These are phyloP conservation scores for Condylura cristata DNA, from an alignment of 2,113 vertebrate species.

Conservation along the genomic window DNA sequence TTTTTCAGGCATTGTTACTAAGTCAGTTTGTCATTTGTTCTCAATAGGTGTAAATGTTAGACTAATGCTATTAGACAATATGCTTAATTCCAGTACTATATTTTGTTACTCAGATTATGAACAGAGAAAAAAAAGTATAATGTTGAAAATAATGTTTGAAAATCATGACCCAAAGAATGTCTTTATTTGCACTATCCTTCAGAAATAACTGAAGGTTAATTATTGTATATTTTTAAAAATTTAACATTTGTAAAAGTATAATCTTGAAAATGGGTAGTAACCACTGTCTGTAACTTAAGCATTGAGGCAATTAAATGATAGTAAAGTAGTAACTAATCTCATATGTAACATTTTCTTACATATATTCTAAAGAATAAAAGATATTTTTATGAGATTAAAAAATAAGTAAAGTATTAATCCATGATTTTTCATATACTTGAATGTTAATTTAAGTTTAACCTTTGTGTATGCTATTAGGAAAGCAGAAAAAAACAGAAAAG, in stretches of 20 bases:
- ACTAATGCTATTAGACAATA: constrained; percentile 71
- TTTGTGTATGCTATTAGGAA: constrained; percentile 63
- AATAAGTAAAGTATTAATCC: constrained; percentile 79
- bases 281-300: constrained; percentile 77
- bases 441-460: constrained; percentile 76
- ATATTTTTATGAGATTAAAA: constrained; percentile 84
- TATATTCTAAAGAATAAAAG: constrained; percentile 81
- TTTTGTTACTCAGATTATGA: constrained; percentile 82
- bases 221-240: constrained; percentile 85
- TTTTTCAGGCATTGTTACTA: constrained; percentile 78
- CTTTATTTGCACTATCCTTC: constrained; percentile 90
- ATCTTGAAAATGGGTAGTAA: constrained; percentile 80
- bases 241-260: constrained; percentile 73
- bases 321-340: constrained; percentile 62
- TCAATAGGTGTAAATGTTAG: constrained; percentile 68
- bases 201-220: constrained; percentile 81
- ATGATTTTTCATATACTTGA: constrained; percentile 76
- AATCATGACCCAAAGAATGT: constrained; percentile 90
- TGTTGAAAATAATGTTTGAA: constrained; percentile 78
- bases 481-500: no score
- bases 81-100: constrained; percentile 77
- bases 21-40: constrained; percentile 73
- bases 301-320: constrained; percentile 76
- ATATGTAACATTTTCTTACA: constrained; percentile 77
- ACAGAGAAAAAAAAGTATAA: constrained; percentile 76